These are phyloP conservation scores for Phlogophora meticulosa DNA, from an alignment of 2,888 invertebrate species.

Conservation along the genomic window DNA sequence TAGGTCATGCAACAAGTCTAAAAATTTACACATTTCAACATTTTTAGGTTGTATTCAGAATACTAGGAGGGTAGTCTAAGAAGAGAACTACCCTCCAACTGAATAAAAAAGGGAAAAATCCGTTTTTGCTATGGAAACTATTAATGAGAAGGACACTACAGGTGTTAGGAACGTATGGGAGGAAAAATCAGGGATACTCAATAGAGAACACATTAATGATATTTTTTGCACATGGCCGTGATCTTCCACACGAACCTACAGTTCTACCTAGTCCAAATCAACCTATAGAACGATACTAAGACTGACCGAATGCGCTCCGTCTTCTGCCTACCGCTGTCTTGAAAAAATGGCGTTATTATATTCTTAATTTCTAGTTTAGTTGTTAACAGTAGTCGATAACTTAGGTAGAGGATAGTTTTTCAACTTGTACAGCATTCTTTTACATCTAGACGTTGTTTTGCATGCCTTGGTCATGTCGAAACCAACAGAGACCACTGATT, in stretches of 20 bases:
- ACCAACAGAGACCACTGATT: too few relatives aligned
- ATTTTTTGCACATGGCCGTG: slow-evolving; percentile 59
- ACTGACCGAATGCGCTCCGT: slow-evolving; percentile 70
- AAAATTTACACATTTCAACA: background rate
- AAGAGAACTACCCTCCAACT: background rate
- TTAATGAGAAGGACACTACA: background rate
- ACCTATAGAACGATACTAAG: slow-evolving; percentile 63
- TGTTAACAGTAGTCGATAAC: slow-evolving; percentile 52
- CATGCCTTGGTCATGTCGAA: too few relatives aligned
- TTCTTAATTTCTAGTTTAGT: slow-evolving; percentile 41
- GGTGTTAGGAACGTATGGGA: background rate
- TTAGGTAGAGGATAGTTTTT: slow-evolving; percentile 38
- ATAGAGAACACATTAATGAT: background rate
- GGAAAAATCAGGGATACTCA: background rate
- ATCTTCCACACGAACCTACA: slow-evolving; percentile 56
- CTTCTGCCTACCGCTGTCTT: slow-evolving; percentile 77
- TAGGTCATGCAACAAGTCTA: background rate
- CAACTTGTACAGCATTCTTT: slow-evolving; percentile 28
- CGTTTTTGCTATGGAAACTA: background rate
- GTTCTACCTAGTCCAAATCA: slow-evolving; percentile 68
- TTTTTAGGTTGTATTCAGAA: background rate
- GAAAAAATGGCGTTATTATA: slow-evolving; percentile 74
- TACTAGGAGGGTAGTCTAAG: background rate
- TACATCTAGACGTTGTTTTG: too few relatives aligned
- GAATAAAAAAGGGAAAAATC: background rate